Evolutionary conservation across 2,888 invertebrate species (phyloP), one percentile per base, ranked within the genome.

Genomic region (Cosmorhoe ocellata): DNA sequence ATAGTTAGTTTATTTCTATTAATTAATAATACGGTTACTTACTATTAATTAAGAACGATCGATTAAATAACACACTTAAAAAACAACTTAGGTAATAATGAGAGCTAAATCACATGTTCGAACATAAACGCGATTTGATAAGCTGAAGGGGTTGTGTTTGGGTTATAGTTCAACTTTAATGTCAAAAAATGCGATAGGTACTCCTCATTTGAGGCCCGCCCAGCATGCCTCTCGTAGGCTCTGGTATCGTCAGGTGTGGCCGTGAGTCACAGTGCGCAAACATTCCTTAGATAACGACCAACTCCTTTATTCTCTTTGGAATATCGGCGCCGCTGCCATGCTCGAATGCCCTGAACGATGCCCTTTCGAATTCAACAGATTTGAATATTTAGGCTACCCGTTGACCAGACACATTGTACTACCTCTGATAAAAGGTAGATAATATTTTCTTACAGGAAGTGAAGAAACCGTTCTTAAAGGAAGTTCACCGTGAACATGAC

Each of bases 211-310:
- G 3, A n/a, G 33, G 9, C n/a, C 7, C 22, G 9, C n/a, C 7
- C 22, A 34, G 22, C 22, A 34, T 3, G 72, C 18, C 18, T 77
- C 22, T 26, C 86, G 42, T 33, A 42, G 18, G 12, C 26, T 33
- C 10, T 13, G 68, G 69, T 72, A 67, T 76, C 81, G 79, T 86
- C 88, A 89, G 88, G 88, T 87, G 88, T 85, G 88, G 87, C 69
- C 74, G 30, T 88, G 88, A 50, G 50, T 44, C 50, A 50, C 28
- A 47, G 46, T 10, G 38, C 18, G 9, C 42, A 24, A 27, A 42
- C 46, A 89, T 89, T 84, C 88, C 88, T 68, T 77, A 83, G 84
- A 85, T 84, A 84, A 79, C 78, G 76, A 74, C 71, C 79, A 76
- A 81, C 79, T 82, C 82, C 84, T 85, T 84, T 84, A 77, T 77